phyloP scores from a whole-genome alignment of 2,797 vertebrate species.

The Triplophysa yarkandensis region DNA sequence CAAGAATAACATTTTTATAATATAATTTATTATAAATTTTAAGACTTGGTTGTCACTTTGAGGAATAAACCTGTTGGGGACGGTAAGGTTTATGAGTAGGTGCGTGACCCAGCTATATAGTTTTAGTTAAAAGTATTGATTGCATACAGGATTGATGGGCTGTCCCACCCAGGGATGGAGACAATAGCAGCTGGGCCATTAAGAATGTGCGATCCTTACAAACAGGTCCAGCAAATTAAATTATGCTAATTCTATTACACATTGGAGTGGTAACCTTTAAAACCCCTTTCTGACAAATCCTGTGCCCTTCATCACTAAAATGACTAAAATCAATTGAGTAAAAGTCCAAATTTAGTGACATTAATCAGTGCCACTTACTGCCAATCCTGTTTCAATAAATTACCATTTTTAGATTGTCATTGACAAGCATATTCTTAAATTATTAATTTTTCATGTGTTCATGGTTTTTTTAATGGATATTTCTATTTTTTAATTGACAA shows the following conservation, averaged over 20 bases:
- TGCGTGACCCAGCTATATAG: conserved; percentile 9
- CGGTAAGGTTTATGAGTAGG: neutral
- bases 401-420: conserved; percentile 1
- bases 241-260: conserved; percentile 55
- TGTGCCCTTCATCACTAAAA: conserved; percentile 31
- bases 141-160: conserved; percentile 25
- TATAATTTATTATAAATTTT: too few relatives aligned
- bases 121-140: conserved; percentile 20
- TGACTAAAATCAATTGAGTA: conserved; percentile 50
- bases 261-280: conserved; percentile 33
- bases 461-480: neutral
- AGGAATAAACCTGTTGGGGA: neutral
- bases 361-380: neutral
- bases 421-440: neutral
- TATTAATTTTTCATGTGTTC: neutral
- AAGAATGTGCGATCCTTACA: conserved; percentile 4
- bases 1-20: too few relatives aligned
- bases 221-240: conserved; percentile 41
- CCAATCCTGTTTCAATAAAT: conserved; percentile 7
- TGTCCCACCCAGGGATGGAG: conserved; percentile 13
- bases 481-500: neutral
- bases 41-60: too few relatives aligned
- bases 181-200: conserved; percentile 24
- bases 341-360: conserved; percentile 27
- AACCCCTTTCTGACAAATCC: neutral